A percentile compares a stretch with the other conserved stretches of the same genome.
Evolutionary conservation across 2,888 invertebrate species (phyloP).

Genomic region (Ichneumoninae sp.): DNA sequence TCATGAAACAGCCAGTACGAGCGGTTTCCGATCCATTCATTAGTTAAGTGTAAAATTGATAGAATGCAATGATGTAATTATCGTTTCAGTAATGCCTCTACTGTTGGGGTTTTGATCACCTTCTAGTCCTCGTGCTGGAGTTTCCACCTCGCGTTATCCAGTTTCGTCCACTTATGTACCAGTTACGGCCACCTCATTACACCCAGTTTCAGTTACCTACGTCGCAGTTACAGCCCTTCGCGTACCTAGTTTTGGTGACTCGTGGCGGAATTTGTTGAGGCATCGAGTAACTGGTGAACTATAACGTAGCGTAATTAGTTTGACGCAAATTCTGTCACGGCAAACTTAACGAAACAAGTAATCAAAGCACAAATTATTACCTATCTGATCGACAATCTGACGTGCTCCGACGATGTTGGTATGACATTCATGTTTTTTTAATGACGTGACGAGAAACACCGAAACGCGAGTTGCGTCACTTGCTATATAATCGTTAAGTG

Average conservation of each 20-base stretch:
- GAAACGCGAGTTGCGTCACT: background rate
- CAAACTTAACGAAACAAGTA: background rate
- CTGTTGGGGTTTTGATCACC: background rate
- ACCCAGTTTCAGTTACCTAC: background rate
- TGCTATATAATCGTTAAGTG: background rate
- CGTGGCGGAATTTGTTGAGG: background rate
- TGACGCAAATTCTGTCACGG: background rate
- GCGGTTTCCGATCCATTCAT: too few species aligned
- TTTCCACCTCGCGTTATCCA: background rate
- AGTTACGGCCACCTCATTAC: background rate
- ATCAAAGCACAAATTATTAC: background rate
- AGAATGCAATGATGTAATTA: too few species aligned
- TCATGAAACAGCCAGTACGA: too few species aligned
- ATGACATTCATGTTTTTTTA: background rate
- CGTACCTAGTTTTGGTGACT: background rate
- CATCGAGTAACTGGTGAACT: background rate
- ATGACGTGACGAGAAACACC: background rate
- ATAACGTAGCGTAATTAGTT: background rate
- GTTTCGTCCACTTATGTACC: background rate
- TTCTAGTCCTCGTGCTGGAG: background rate
- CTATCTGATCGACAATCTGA: background rate
- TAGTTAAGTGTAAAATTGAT: too few species aligned
- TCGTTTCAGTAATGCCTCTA: background rate
- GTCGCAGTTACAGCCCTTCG: background rate
- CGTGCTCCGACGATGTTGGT: background rate